Base-by-base conservation (phyloP, 2,888 invertebrate genomes). In the Acanthopleura granulata region DNA sequence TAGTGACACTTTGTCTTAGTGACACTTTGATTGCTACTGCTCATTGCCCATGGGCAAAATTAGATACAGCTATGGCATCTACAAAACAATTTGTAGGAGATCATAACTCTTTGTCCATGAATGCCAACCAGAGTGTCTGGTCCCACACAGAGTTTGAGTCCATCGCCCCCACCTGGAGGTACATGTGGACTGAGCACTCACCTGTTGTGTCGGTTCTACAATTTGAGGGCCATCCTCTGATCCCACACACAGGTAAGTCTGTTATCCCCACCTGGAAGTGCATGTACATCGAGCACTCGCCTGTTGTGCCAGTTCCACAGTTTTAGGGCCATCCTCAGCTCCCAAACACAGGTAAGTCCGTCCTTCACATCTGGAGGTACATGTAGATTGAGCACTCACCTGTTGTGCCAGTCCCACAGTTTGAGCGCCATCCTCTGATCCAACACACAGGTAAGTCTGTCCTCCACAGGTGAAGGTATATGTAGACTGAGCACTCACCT, bases 181-280 rank as follows among this genome's bases (percentile, higher is more conserved):
- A 51, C 18, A 14, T 51, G 14, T 51, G 14, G 51, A 18, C 18
- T 18, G 18, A 14, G 18, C 14, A 51, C 14, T 51, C 66, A 88
- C 89, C 89, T 87, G 82, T 86, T 88, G 72, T 86, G 85, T 66
- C 82, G 77, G 69, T 89, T 88, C 89, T 89, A 89, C 1, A 88
- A 80, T 76, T 87, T 86, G 14, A 50, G 18, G 18, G 81, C 76
- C 87, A 87, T 88, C 25, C 89, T 81, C 66, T 84, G 82, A 69
- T 89, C 89, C 87, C 88, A 89, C 6, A 88, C 85, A 78, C 81
- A 80, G 12, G 88, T 51, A 51, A 15, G 51, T 18, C 51, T 15
- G 51, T 51, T 18, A 14, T 18, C 14, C 14, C 14, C 14, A 15
- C 18, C 18, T 15, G 14, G 51, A 15, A 18, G 14, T 18, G 18